Evolutionary conservation across 2,888 invertebrate genomes (phyloP), one percentile per base, ranked within the genome.

Genomic region (Lochmaea crataegi): DNA sequence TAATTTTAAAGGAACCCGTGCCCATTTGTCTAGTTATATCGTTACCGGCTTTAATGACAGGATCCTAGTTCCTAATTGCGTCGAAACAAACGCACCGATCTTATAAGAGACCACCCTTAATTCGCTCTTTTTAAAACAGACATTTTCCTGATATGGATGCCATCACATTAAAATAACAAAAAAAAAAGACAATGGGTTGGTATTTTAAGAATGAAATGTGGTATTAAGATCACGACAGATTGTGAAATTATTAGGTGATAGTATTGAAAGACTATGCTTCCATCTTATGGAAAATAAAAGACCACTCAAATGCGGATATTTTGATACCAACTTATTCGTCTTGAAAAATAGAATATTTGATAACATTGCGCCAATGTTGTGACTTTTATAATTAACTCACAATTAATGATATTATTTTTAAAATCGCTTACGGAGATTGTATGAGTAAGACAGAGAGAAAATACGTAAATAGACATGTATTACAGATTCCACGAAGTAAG

Each of bases 11-110:
- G 82, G 80, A 82, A 82, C 84, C 83, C 84, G 82, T 83, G 84
- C 85, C 85, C 86, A 86, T 86, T 86, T 86, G 86, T 86, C 86
- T 86, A 86, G 86, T 86, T 86, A 86, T 86, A 84, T 85, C 86
- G 85, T 86, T 86, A 86, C 85, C 82, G 81, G 79, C 75, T 77
- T 81, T 86, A 86, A 86, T 86, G 85, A 86, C 85, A 85, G 85
- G 83, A 85, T 85, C 84, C 85, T 83, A 83, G 73, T 72, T 78
- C 78, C 79, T 78, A 77, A 80, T 80, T 77, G 80, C 77, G 77
- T 74, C 68, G 71, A 71, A 74, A 76, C 76, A 75, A 68, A 73
- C 81, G 79, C 77, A 82, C 83, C 84, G 85, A 82, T 53, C 84
- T 80, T 81, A 81, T 82, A 76, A 76, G 77, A 81, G 85, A 85